Conservation (phyloP, 1,140 invertebrate genomes). For the Solenopsis fugax region DNA sequence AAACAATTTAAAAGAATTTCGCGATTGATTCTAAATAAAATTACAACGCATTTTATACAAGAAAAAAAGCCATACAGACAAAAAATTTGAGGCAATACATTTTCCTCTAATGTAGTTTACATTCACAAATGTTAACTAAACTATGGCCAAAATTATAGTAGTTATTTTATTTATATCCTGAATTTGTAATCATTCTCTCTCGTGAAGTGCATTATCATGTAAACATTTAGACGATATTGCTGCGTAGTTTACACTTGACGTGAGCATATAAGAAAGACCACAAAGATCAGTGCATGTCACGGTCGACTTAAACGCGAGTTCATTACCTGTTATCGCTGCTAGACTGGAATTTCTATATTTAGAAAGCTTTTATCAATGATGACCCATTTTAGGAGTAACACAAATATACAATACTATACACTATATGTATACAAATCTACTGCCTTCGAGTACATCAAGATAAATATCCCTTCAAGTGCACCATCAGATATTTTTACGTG, state of each 20-base stretch:
- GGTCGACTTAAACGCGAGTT: conserved; percentile 56
- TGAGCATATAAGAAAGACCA: background rate
- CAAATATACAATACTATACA: background rate
- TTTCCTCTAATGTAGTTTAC: background rate
- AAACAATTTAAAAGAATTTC: background rate
- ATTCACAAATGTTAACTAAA: background rate
- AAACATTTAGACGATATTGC: conserved; percentile 3
- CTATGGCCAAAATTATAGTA: background rate
- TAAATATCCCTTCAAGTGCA: conserved; percentile 9
- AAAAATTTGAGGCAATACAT: background rate
- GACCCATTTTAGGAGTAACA: conserved; percentile 28
- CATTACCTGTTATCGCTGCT: conserved; percentile 53
- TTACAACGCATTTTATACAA: background rate
- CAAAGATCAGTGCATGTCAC: conserved; percentile 38
- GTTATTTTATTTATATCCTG: background rate
- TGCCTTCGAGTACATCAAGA: background rate
- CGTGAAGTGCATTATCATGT: background rate
- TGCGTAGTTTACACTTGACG: background rate
- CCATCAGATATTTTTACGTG: conserved; percentile 25
- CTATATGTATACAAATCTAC: background rate
- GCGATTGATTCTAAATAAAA: background rate
- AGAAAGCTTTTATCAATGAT: conserved; percentile 13
- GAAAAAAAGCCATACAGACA: background rate
- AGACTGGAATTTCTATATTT: conserved; percentile 42
- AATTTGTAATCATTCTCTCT: background rate